Base-by-base conservation (phyloP, 2,888 invertebrate genomes). In the Priocnemis perturbator region DNA sequence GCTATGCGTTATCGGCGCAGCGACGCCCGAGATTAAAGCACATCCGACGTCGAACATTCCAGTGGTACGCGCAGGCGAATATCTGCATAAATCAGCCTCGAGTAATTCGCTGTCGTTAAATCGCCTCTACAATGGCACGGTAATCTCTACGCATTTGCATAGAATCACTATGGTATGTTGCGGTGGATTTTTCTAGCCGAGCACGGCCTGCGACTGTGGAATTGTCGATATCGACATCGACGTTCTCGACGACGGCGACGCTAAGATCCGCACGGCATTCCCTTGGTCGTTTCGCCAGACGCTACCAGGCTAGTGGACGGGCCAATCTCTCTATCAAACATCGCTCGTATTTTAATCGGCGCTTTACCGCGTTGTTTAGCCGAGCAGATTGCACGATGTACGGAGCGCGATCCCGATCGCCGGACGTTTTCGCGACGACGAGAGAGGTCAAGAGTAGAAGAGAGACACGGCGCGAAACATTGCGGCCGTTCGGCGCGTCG, bases 401-500 rank as follows among this genome's bases (percentile, higher is more conserved):
- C 37, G 37, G 4, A 11, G 11, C 37, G 37, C 37, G 37, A 37
- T 37, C 37, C 11, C 11, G 7, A 37, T 37, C 37, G 37, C 37
- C 4, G 37, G 20, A 15, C 45, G 7, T 45, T 45, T 9, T 45
- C 30, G 53, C 44, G 50, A 53, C 23, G 63, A 60, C 45, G 47
- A 11, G 15, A 21, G 21, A 14, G 21, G 45, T 19, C 20, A 45
- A 20, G 30, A 7, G 20, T n/a, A 9, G 55, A 19, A 56, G 37
- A 58, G 60, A 55, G 55, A 37, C 14, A 56, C 48, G 17, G 44
- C 30, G 55, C 44, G 30, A 56, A 37, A 57, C 37, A 21, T 57
- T 37, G 17, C 26, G 64, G 26, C 59, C 58, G 3, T 30, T 45
- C 47, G 59, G 48, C 45, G 52, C 59, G 64, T 64, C 61, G 67